phyloP scores from a whole-genome alignment of 37 sponge, comb jelly and placozoan species.

The Dysidea cf. avara region DNA sequence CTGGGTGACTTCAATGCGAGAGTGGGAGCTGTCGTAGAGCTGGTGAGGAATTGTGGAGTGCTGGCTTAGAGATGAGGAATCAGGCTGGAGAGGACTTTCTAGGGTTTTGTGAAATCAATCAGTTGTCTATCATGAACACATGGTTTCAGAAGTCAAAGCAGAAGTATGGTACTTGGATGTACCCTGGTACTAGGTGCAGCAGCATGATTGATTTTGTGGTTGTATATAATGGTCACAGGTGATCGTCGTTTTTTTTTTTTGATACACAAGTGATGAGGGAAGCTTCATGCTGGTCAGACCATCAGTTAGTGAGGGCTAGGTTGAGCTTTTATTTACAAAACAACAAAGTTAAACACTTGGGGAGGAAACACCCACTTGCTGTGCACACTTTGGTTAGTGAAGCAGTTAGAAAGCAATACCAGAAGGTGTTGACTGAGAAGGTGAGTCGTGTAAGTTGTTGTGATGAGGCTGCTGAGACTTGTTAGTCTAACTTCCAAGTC shows the following conservation, averaged over 20 bases:
- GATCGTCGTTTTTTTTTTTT: neutral
- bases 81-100: slow-evolving; percentile 35
- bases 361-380: neutral
- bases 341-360: neutral
- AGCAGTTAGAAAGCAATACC: too few relatives aligned
- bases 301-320: slow-evolving; percentile 31
- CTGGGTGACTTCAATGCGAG: too few relatives aligned
- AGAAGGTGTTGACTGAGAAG: too few relatives aligned
- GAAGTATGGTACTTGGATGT: slow-evolving; percentile 27
- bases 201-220: slow-evolving; percentile 30
- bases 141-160: slow-evolving; percentile 45
- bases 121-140: slow-evolving; percentile 42
- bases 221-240: slow-evolving; percentile 14
- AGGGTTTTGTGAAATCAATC: slow-evolving; percentile 43
- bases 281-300: slow-evolving; percentile 36
- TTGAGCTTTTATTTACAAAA: too few relatives aligned
- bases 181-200: slow-evolving; percentile 26
- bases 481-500: too few relatives aligned
- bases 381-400: neutral
- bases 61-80: slow-evolving; percentile 36
- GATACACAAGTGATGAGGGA: slow-evolving; percentile 28
- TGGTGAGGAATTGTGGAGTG: slow-evolving; percentile 16
- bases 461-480: too few relatives aligned
- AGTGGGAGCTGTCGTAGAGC: neutral
- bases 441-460: too few relatives aligned